Conservation (phyloP, 2,797 vertebrate species). For the Dromococcyx pavoninus region DNA sequence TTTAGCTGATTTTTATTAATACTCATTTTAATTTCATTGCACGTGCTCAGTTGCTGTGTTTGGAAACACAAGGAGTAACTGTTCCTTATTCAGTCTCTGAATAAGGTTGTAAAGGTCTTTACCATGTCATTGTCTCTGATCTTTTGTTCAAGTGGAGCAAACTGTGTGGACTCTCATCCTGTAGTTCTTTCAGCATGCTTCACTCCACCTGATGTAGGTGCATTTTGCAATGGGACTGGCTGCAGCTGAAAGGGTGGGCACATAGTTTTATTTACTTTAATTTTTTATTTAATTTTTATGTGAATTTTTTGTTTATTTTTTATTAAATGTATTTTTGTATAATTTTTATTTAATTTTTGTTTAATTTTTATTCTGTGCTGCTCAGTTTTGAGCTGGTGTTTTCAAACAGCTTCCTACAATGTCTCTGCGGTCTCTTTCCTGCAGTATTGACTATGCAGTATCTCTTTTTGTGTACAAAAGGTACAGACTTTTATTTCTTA, state of each 20-base stretch:
- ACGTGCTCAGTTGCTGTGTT: not conserved
- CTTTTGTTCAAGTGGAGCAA: no score
- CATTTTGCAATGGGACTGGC: not conserved
- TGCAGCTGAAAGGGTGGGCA: not conserved
- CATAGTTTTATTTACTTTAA: accelerated
- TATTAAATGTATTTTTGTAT: not conserved
- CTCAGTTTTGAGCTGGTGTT: not conserved
- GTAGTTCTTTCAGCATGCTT: not conserved
- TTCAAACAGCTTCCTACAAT: not conserved
- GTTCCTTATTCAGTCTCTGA: no score
- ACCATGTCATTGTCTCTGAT: accelerated
- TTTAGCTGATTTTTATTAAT: not conserved
- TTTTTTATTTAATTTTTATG: not conserved
- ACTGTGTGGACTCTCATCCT: no score
- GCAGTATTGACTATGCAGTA: not conserved
- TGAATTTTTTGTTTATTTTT: not conserved
- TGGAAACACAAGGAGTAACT: not conserved
- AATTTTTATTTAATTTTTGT: not conserved
- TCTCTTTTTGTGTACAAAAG: not conserved
- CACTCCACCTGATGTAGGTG: accelerated
- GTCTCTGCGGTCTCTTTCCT: not conserved
- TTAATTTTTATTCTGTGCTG: not conserved
- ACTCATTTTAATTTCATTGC: not conserved
- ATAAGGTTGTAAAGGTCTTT: not conserved
- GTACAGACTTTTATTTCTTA: not conserved